Percentiles rank a stretch among this genome's conserved stretches.
Conservation (phyloP, 2,888 invertebrate genomes). For the Trichogramma dendrolimi region DNA sequence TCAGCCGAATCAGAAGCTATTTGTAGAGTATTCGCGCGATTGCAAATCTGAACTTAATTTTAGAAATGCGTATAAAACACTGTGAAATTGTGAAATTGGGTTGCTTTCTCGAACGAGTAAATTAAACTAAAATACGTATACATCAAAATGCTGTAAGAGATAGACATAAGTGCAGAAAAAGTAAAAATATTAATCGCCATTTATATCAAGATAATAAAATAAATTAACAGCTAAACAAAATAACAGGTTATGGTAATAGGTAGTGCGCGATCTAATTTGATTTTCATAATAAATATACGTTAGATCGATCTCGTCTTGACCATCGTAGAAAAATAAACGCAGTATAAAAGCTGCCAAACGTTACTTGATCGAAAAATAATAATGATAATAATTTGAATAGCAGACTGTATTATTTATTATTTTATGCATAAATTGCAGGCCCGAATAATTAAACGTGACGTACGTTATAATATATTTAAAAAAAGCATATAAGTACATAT, state of each 20-base stretch:
- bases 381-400: too few relatives aligned
- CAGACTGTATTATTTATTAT: too few relatives aligned
- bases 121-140: neutral
- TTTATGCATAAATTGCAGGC: neutral
- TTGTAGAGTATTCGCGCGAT: too few relatives aligned
- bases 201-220: conserved; percentile 8
- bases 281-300: conserved; percentile 15
- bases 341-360: too few relatives aligned
- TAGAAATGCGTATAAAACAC: neutral
- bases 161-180: too few relatives aligned
- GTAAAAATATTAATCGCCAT: too few relatives aligned
- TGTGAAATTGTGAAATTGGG: conserved; percentile 6
- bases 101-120: conserved; percentile 18
- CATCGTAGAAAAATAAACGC: too few relatives aligned
- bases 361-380: too few relatives aligned
- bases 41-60: too few relatives aligned
- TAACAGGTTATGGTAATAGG: conserved; percentile 17
- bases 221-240: neutral
- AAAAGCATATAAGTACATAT: conserved; percentile 8
- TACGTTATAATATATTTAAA: conserved; percentile 9
- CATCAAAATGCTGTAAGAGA: too few relatives aligned
- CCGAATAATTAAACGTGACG: conserved; percentile 16
- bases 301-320: neutral
- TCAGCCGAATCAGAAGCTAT: too few relatives aligned
- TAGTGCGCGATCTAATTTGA: conserved; percentile 11